Conservation (phyloP, 1,140 invertebrate genomes). For the Leptinotarsa lineolata region DNA sequence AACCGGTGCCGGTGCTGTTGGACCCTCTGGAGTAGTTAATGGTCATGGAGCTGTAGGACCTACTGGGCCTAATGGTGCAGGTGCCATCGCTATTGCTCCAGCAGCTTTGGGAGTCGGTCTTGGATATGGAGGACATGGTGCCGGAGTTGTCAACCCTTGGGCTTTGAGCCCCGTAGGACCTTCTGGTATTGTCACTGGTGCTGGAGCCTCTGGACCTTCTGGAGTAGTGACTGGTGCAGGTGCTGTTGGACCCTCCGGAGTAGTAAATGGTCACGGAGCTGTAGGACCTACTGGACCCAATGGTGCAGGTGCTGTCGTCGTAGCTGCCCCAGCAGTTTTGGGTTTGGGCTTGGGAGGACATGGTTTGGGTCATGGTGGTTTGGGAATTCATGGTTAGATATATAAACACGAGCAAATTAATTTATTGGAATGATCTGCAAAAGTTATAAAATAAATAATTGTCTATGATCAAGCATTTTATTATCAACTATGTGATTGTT, state of each 20-base stretch:
- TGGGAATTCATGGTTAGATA: conserved; percentile 2
- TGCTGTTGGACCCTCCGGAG: conserved; percentile 19
- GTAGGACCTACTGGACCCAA: conserved; percentile 25
- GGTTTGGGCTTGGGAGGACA: conserved; percentile 10
- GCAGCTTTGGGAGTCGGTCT: neutral
- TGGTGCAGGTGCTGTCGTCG: neutral
- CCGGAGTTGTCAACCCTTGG: neutral
- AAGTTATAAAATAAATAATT: too few species aligned
- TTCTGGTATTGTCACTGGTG: conserved; percentile 16
- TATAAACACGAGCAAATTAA: neutral
- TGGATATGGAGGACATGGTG: conserved; percentile 9
- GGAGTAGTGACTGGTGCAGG: conserved; percentile 17
- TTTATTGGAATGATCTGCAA: too few species aligned
- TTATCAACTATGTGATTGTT: too few species aligned
- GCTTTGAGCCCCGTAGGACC: conserved; percentile 18
- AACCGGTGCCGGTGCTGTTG: conserved; percentile 8
- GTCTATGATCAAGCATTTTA: too few species aligned
- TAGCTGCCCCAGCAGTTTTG: neutral
- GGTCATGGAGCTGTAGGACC: conserved; percentile 23
- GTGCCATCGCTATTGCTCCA: neutral
- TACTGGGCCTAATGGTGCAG: conserved; percentile 13
- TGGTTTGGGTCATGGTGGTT: conserved; percentile 17
- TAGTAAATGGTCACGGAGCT: conserved; percentile 20
- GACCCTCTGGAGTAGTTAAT: conserved; percentile 19
- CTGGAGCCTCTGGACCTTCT: conserved; percentile 14